Evolutionary conservation across 2,888 invertebrate genomes (phyloP), one percentile per base, ranked within the genome.

Genomic region (Acheta domesticus): DNA sequence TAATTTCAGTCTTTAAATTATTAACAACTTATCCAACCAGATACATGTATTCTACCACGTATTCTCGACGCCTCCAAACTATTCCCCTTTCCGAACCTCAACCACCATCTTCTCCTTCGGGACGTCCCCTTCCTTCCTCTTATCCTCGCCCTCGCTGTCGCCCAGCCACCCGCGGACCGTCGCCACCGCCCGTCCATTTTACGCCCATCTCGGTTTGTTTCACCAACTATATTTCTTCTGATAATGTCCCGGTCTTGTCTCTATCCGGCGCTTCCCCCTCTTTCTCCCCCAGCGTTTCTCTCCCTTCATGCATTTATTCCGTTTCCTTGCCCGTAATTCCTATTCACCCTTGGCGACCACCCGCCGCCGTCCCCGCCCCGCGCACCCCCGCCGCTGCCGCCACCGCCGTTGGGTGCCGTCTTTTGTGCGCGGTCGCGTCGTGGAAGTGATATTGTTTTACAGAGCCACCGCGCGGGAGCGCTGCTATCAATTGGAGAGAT

Each of bases 121-220:
- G 36, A 36, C 5, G 36, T 36, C 36, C 36, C 36, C 36, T 36
- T 36, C 8, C 36, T 1, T 8, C 36, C 36, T 36, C 36, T 36
- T 36, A 36, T 36, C 36, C 36, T 8, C 36, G 36, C 8, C 36
- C 36, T 8, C 36, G 36, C 36, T 8, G 36, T 8, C 36, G 36
- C 36, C 36, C 36, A 36, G 36, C 36, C 36, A 36, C 36, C 36
- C 36, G 36, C 36, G 36, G 36, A 36, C 36, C 36, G 36, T 36
- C n/a, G 62, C 62, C 62, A 4, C 16, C 62, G 62, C n/a, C 62
- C 62, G 62, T 62, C 62, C 62, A 62, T 62, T 62, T 62, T 62
- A 62, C 62, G 62, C 62, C 62, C 62, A 62, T 62, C 62, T 62
- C 62, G 62, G 62, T 62, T 62, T 62, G 62, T 62, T 62, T 62